A percentile compares a stretch with the other conserved stretches of the same genome.
Evolutionary conservation across 1,140 invertebrate genomes (phyloP).

Genomic region (Eurytemora carolleeae): DNA sequence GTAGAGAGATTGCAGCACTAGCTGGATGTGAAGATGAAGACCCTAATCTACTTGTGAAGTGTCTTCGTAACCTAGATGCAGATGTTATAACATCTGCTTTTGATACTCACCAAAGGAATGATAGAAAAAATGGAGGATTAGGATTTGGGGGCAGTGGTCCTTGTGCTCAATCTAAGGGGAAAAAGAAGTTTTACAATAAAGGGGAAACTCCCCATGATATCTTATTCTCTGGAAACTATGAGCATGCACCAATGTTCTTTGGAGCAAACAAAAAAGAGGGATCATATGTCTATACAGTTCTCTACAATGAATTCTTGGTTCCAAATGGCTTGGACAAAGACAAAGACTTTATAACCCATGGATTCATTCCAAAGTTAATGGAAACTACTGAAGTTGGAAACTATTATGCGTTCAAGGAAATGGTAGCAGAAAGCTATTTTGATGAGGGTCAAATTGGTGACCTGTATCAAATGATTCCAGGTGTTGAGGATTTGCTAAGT

Average conservation of each 20-base stretch:
- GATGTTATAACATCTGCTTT: not conserved
- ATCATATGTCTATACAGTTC: not conserved
- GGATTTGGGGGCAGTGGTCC: not conserved
- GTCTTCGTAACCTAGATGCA: conserved; percentile 1
- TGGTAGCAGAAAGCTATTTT: not conserved
- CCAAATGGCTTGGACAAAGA: not conserved
- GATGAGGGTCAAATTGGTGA: not conserved
- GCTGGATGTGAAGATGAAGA: not conserved
- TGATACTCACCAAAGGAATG: not conserved
- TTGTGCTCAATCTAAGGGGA: conserved; percentile 5
- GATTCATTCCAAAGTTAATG: not conserved
- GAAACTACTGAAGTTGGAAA: not conserved
- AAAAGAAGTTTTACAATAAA: not conserved
- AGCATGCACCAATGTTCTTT: not conserved
- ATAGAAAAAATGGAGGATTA: not conserved
- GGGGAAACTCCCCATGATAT: not conserved
- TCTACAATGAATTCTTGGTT: not conserved
- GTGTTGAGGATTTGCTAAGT: not conserved
- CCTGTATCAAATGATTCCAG: not conserved
- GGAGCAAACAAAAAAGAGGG: not conserved
- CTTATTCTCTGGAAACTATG: not conserved
- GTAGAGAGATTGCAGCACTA: not conserved
- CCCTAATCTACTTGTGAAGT: not conserved
- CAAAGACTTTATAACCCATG: not conserved
- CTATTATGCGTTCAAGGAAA: not conserved